These are phyloP conservation scores for Chouioia cunea DNA, from an alignment of 2,888 invertebrate species.

Conservation along the genomic window DNA sequence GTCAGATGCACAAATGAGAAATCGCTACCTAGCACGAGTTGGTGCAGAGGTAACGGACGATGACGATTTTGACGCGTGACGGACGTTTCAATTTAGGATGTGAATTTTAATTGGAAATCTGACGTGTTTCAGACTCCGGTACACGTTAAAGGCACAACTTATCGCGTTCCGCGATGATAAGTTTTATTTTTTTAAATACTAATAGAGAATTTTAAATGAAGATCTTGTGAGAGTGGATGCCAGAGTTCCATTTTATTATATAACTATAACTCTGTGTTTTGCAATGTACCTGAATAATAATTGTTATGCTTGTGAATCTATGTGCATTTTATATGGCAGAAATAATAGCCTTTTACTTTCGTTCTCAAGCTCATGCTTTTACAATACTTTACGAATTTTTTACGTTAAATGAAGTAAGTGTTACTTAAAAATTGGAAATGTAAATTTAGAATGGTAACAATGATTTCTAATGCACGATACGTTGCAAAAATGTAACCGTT, in stretches of 20 bases:
- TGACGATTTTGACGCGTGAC: constrained; percentile 42
- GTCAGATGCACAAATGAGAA: constrained; percentile 74
- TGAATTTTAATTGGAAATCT: constrained; percentile 32
- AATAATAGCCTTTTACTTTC: constrained; percentile 2
- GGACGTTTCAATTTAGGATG: constrained; percentile 16
- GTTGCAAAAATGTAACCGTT: constrained; percentile 23
- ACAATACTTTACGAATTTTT: neutral
- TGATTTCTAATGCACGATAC: constrained; percentile 27
- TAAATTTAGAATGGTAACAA: constrained; percentile 21
- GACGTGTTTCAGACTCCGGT: constrained; percentile 47
- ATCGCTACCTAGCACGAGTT: constrained; percentile 74
- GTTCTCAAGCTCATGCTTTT: constrained; percentile 6
- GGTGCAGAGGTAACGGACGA: constrained; percentile 71
- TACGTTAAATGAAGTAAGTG: neutral
- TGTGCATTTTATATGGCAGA: constrained; percentile 8
- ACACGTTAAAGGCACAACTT: constrained; percentile 43
- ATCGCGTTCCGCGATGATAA: constrained; percentile 47
- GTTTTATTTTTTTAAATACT: constrained; percentile 33
- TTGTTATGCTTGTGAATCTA: constrained; percentile 12
- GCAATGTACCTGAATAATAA: constrained; percentile 44
- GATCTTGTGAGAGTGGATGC: constrained; percentile 18
- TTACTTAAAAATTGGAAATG: constrained; percentile 1
- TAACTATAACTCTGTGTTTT: constrained; percentile 21
- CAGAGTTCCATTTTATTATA: constrained; percentile 22
- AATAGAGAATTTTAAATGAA: constrained; percentile 19